Evolutionary conservation across 2,113 vertebrate genomes (phyloP).

Genomic region (Sardina pilchardus): DNA sequence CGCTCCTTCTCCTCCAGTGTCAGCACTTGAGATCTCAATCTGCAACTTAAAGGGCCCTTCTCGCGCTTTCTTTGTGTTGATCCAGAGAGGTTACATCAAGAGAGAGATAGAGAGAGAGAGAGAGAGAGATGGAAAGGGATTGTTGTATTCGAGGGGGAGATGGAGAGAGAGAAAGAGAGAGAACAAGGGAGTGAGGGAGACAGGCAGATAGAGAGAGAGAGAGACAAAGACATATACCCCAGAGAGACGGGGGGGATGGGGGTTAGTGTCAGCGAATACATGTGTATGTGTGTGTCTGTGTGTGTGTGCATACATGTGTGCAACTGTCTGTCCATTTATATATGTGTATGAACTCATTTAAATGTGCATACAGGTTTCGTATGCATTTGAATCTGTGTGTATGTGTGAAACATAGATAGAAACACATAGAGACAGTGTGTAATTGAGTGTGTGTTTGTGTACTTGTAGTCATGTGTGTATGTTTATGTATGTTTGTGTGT

Average conservation of each 20-base stretch:
- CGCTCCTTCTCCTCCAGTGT: conserved; percentile 51
- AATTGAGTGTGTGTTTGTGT: not conserved
- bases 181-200: conserved; percentile 45
- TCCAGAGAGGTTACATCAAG: conserved; percentile 50
- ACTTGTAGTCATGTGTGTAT: not conserved
- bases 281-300: conserved; percentile 38
- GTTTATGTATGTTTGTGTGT: not conserved
- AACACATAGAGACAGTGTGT: too few relatives aligned
- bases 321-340: conserved; percentile 45
- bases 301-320: conserved; percentile 40
- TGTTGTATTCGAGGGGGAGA: conserved; percentile 47
- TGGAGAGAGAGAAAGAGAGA: conserved; percentile 36
- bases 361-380: conserved; percentile 40
- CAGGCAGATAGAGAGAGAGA: conserved; percentile 56
- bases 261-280: not conserved
- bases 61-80: conserved; percentile 53
- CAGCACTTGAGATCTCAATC: conserved; percentile 60
- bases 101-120: conserved; percentile 34
- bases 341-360: conserved; percentile 37
- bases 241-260: not conserved
- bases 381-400: conserved; percentile 29
- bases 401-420: conserved; percentile 27
- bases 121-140: conserved; percentile 29
- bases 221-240: not conserved
- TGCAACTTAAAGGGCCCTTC: conserved; percentile 57